Conservation (phyloP, 2,113 vertebrate species). For the Dicentrarchus labrax region DNA sequence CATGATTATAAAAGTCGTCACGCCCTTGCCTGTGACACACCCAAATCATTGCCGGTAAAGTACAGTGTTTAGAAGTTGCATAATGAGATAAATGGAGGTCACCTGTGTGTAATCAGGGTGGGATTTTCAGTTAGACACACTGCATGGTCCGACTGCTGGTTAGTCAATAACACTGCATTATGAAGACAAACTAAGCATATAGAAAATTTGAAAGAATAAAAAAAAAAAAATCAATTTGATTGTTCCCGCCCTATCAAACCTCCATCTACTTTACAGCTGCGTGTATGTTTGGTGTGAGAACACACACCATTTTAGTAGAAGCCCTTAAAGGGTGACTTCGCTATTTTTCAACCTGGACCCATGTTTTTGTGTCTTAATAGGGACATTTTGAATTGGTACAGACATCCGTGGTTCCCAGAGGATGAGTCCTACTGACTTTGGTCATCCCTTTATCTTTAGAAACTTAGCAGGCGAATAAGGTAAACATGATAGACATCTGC, state of each 20-base stretch:
- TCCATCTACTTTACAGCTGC: not conserved
- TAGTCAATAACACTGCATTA: not conserved
- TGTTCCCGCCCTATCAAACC: not conserved
- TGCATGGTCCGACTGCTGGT: not conserved
- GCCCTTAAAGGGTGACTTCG: not conserved
- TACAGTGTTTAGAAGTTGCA: constrained; percentile 17
- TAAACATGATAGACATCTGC: too few relatives aligned
- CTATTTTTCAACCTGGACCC: too few relatives aligned
- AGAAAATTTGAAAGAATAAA: not conserved
- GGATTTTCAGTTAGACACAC: not conserved
- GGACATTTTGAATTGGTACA: too few relatives aligned
- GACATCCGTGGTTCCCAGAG: not conserved
- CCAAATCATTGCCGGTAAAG: not conserved
- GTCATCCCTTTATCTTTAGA: not conserved
- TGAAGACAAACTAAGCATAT: not conserved
- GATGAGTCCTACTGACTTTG: not conserved
- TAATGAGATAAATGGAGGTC: constrained; percentile 27
- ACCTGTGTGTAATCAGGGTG: constrained; percentile 36
- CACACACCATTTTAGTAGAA: not conserved
- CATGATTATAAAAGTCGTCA: not conserved
- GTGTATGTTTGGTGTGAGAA: not conserved
- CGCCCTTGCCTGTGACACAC: constrained; percentile 3
- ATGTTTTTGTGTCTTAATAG: too few relatives aligned
- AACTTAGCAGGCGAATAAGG: too few relatives aligned
- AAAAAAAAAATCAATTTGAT: not conserved